Base-by-base conservation (phyloP, 2,113 vertebrate genomes). In the Hydrolagus affinis region DNA sequence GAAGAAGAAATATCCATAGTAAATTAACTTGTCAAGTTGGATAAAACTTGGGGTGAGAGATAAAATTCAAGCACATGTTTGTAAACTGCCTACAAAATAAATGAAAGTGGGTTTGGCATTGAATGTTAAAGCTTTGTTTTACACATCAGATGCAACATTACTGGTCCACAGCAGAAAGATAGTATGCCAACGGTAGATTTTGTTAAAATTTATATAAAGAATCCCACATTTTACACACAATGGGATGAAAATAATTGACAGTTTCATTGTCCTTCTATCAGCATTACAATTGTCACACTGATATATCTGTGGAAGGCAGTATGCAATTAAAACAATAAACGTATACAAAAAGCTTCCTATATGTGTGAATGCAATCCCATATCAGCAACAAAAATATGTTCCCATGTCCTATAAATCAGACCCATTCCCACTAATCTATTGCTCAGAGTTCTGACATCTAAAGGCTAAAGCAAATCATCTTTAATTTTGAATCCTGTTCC, bases 401-500 rank as follows among this genome's bases (percentile, higher is more conserved):
- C 12, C 1, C 62, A 25, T 8, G 60, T 19, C 19, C 17, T 66
- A 19, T 83, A 66, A 66, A 19, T 15, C 78, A 83, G 25, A 19
- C 17, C 66, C 25, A 66, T 64, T 83, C 60, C 78, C 62, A 66
- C 25, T 68, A 83, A 83, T 68, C 60, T 83, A 10, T 64, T 83
- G 25, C 78, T 64, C 28, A 76, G 62, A 25, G 62, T 66, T 30
- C 62, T 68, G 62, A 9, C 44, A 44, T 25, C 14, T 8, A 32
- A 44, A 68, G 78, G 15, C 17, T 83, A 83, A 44, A 66, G 62
- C 25, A 83, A 66, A 66, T 83, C 19, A 32, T 62, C 11, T 83
- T 32, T 66, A 83, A 66, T 68, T 75, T 83, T 83, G 62, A 83
- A 17, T 57, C 23, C 60, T 83, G 78, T 83, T 28, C 25, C 25